These are phyloP conservation scores for Trachelus iudaicus DNA, from an alignment of 2,888 invertebrate genomes.

Conservation along the genomic window DNA sequence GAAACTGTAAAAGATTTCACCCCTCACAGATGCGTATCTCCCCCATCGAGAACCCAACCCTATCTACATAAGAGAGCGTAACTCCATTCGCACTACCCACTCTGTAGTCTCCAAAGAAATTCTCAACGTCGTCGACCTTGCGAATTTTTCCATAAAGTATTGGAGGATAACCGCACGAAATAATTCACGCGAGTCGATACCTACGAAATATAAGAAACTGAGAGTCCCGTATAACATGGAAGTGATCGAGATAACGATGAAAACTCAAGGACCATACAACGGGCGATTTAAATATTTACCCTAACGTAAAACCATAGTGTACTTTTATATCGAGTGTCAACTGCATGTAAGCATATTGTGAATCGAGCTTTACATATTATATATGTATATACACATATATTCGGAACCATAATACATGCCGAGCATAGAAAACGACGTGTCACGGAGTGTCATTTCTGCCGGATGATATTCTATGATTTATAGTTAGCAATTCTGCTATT, in stretches of 20 bases:
- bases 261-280: not conserved
- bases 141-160: not conserved
- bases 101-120: not conserved
- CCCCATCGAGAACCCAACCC: not conserved
- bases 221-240: not conserved
- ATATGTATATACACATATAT: not conserved
- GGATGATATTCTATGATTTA: constrained; percentile 36
- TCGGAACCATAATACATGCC: constrained; percentile 27
- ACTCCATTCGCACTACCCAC: not conserved
- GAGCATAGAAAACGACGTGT: constrained; percentile 25
- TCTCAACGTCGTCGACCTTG: not conserved
- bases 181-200: not conserved
- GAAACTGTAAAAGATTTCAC: not conserved
- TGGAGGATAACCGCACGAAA: not conserved
- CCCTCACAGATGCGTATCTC: not conserved
- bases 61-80: not conserved
- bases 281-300: not conserved
- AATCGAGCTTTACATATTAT: not conserved
- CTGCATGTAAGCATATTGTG: not conserved
- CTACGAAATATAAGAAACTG: not conserved
- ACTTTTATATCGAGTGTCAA: not conserved
- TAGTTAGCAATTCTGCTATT: constrained; percentile 18
- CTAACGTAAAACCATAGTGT: not conserved
- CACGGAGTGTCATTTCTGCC: constrained; percentile 16
- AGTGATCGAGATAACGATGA: not conserved